Evolutionary conservation across 2,113 vertebrate species (phyloP).

Genomic region (Microtus ochrogaster): DNA sequence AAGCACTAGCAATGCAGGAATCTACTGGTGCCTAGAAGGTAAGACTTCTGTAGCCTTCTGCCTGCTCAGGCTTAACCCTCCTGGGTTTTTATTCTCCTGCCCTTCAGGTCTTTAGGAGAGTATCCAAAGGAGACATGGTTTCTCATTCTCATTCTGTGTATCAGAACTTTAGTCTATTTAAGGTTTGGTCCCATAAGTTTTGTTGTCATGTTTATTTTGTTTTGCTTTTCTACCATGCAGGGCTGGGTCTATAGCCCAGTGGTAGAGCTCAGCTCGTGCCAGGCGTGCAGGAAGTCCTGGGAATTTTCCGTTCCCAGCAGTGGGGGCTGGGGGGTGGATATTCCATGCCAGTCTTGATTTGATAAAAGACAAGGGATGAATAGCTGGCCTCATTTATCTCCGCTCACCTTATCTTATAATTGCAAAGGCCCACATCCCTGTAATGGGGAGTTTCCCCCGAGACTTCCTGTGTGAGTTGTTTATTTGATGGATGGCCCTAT

Average conservation of each 20-base stretch:
- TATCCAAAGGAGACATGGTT: background rate
- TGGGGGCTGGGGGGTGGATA: background rate
- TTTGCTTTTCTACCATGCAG: background rate
- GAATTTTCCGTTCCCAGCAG: background rate
- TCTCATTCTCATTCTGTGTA: background rate
- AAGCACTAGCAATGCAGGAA: background rate
- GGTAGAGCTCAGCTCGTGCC: background rate
- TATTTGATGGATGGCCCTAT: conserved; percentile 5
- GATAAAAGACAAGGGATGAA: background rate
- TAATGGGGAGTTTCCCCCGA: background rate
- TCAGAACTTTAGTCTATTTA: background rate
- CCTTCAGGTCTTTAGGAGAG: background rate
- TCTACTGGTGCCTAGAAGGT: background rate
- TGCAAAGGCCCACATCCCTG: background rate
- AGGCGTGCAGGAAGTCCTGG: background rate
- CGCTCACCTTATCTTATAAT: background rate
- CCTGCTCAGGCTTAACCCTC: background rate
- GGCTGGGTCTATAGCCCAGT: background rate
- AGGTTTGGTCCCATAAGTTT: background rate
- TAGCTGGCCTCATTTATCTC: conserved; percentile 2
- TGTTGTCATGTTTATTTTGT: background rate
- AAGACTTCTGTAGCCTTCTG: background rate
- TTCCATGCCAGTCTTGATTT: background rate
- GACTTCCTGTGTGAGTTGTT: background rate
- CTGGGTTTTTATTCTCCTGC: background rate